phyloP scores from a whole-genome alignment of 2,888 invertebrate species.

The Apotomis betuletana region DNA sequence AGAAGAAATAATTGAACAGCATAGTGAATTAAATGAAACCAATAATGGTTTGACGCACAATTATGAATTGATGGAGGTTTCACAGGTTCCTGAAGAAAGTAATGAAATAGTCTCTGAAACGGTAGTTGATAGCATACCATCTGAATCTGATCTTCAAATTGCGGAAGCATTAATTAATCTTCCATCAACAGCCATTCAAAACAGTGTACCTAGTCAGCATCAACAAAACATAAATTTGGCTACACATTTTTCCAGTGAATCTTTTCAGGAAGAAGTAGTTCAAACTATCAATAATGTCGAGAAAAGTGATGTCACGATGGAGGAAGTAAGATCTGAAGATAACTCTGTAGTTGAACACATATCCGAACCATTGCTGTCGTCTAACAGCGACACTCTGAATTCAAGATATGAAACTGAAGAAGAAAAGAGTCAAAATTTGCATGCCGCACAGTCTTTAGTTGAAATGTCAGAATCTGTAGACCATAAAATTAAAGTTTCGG shows the following conservation, averaged over 20 bases:
- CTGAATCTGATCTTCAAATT: constrained; percentile 79
- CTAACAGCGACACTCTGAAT: constrained; percentile 57
- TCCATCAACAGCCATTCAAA: constrained; percentile 72
- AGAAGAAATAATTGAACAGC: constrained; percentile 26
- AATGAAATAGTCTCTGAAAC: constrained; percentile 42
- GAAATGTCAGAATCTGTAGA: constrained; percentile 79
- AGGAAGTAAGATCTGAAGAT: constrained; percentile 42
- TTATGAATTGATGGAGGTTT: constrained; percentile 5
- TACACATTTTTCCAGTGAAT: constrained; percentile 44
- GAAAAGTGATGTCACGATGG: constrained; percentile 44
- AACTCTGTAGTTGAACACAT: constrained; percentile 41
- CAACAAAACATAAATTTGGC: constrained; percentile 49
- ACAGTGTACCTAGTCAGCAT: constrained; percentile 54
- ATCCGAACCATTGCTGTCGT: constrained; percentile 45
- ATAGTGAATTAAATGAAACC: constrained; percentile 34
- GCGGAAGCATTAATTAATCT: constrained; percentile 78
- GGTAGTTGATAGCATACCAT: constrained; percentile 59
- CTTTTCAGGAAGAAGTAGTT: constrained; percentile 49
- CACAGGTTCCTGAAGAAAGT: constrained; percentile 26
- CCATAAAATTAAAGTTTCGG: constrained; percentile 65
- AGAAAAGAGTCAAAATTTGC: constrained; percentile 77
- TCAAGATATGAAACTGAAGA: constrained; percentile 73
- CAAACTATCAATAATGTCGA: constrained; percentile 39
- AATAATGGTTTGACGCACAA: constrained; percentile 25
- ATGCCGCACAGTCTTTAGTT: constrained; percentile 78